Percentiles rank a stretch among this genome's conserved stretches.
Evolutionary conservation across 1,140 invertebrate genomes (phyloP).

Genomic region (Trigoniulus corallinus): DNA sequence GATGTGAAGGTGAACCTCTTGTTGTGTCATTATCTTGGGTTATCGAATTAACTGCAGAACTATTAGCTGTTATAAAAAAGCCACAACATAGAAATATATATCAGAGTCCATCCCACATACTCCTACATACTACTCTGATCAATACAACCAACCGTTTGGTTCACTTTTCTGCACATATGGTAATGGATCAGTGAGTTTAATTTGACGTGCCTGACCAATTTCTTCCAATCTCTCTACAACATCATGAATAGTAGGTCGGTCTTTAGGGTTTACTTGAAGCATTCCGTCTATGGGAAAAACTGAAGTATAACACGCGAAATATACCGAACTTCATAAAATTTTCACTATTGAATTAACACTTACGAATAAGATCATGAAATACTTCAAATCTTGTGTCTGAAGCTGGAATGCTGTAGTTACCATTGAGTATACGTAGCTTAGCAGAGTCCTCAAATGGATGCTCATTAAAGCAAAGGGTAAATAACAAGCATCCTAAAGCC

Average conservation of each 20-base stretch:
- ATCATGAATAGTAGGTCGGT: conserved; percentile 53
- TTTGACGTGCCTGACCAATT: conserved; percentile 63
- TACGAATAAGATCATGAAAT: conserved; percentile 80
- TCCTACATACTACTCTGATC: no score
- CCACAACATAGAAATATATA: no score
- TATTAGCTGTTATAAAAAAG: no score
- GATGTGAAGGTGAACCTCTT: not conserved
- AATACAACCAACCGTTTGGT: no score
- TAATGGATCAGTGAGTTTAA: conserved; percentile 56
- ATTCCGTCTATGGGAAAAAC: conserved; percentile 55
- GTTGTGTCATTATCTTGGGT: no score
- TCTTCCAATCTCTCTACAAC: conserved; percentile 69
- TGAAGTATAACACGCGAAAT: conserved; percentile 32
- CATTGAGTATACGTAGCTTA: conserved; percentile 90
- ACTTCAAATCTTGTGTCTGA: conserved; percentile 59
- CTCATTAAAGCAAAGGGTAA: conserved; percentile 73
- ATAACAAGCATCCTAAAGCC: conserved; percentile 89
- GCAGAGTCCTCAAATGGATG: conserved; percentile 97
- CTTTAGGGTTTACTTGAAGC: conserved; percentile 56
- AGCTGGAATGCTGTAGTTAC: conserved; percentile 72
- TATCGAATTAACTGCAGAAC: no score
- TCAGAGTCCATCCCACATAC: no score
- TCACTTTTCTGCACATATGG: no score
- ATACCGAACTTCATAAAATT: not conserved
- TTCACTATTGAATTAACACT: conserved; percentile 25